phyloP scores from a whole-genome alignment of 1,140 invertebrate species.

The Cherax quadricarinatus region DNA sequence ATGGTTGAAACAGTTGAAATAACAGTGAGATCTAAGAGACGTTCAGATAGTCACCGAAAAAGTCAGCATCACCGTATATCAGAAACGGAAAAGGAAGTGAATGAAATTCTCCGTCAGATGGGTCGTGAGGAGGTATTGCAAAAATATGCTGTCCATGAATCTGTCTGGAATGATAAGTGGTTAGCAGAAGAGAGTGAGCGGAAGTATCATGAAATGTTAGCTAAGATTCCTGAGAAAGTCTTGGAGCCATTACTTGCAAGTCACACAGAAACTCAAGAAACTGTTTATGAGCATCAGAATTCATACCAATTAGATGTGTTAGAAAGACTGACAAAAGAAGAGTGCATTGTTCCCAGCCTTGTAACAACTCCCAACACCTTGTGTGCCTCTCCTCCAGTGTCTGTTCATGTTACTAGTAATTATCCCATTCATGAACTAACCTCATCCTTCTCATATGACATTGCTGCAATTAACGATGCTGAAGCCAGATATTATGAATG shows the following conservation, averaged over 20 bases:
- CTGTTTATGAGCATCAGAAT: not conserved
- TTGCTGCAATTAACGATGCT: slow-evolving; percentile 67
- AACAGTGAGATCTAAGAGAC: slow-evolving; percentile 40
- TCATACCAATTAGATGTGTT: slow-evolving; percentile 1
- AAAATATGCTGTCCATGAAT: slow-evolving; percentile 36
- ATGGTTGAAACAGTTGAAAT: slow-evolving; percentile 45
- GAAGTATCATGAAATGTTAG: slow-evolving; percentile 51
- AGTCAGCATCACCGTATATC: slow-evolving; percentile 34
- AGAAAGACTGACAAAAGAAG: slow-evolving; percentile 39
- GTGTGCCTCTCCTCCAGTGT: not conserved
- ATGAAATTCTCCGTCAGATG: slow-evolving; percentile 55
- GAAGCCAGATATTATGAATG: slow-evolving; percentile 61
- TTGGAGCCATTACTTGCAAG: not conserved
- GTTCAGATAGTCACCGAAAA: slow-evolving; percentile 32
- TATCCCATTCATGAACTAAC: slow-evolving; percentile 43
- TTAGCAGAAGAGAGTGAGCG: slow-evolving; percentile 33
- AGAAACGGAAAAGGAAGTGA: slow-evolving; percentile 46
- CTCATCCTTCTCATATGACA: slow-evolving; percentile 56
- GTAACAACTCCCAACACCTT: not conserved
- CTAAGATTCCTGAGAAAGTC: not conserved
- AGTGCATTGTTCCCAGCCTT: slow-evolving; percentile 43
- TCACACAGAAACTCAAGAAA: not conserved
- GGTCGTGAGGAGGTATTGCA: slow-evolving; percentile 53
- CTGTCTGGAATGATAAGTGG: slow-evolving; percentile 32
- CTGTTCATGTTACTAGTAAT: slow-evolving; percentile 8